phyloP scores from a whole-genome alignment of 2,888 invertebrate genomes.

The Arctia plantaginis region DNA sequence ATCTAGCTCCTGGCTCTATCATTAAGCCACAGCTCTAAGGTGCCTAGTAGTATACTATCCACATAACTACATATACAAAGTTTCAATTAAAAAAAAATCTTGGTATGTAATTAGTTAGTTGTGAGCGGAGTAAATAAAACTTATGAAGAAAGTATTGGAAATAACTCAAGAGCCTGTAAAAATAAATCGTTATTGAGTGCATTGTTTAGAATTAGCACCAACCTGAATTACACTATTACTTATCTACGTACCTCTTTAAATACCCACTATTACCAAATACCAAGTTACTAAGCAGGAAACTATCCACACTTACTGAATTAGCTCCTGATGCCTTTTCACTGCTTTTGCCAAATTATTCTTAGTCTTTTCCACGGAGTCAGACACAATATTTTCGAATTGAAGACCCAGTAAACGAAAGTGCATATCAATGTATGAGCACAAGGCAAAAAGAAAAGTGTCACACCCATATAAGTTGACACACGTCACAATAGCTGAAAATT shows the following conservation, averaged over 20 bases:
- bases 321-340: constrained; percentile 64
- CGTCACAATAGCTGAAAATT: constrained; percentile 64
- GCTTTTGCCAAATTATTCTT: constrained; percentile 49
- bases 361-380: constrained; percentile 37
- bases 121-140: too few species aligned
- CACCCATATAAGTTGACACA: constrained; percentile 60
- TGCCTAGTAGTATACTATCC: too few species aligned
- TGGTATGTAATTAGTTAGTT: too few species aligned
- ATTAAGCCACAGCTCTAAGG: too few species aligned
- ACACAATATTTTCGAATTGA: constrained; percentile 56
- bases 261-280: too few species aligned
- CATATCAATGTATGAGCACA: constrained; percentile 70
- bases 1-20: too few species aligned
- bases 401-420: constrained; percentile 68
- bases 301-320: constrained; percentile 66
- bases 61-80: too few species aligned
- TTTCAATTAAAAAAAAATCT: too few species aligned
- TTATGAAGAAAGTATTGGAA: too few species aligned
- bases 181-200: too few species aligned
- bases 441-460: constrained; percentile 66
- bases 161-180: too few species aligned
- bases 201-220: neutral
- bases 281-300: neutral
- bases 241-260: too few species aligned
- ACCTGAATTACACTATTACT: neutral